Base-by-base conservation (phyloP, 1,140 invertebrate genomes). In the Neotoxoptera formosana region DNA sequence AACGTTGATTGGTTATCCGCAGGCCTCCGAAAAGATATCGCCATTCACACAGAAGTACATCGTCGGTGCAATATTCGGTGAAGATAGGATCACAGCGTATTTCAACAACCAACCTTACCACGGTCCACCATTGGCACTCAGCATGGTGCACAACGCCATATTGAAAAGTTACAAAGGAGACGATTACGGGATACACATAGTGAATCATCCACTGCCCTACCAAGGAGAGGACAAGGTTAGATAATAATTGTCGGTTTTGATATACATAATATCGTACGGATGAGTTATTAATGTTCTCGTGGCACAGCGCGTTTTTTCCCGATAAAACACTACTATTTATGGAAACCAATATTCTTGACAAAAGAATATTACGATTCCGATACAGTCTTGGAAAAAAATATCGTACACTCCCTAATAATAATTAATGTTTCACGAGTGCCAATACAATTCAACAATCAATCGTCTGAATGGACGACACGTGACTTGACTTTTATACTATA, bases 21-120 rank as follows among this genome's bases (percentile, higher is more conserved):
- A 95, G 95, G 94, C 94, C 51, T 34, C 51, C 6, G 90, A 94
- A 87, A 94, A 94, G 9, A 93, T 94, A 90, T 60, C 93, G 30
- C 93, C 93, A 17, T 94, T 95, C 2, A 93, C 94, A 76, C 93
- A 94, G 90, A 95, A 95, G 48, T 96, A 96, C 93, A 94, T 96
- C 45, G 95, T 95, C 3, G 96, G 95, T 2, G 96, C 95, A 0
- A 95, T 95, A 17, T 95, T 95, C 92, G 60, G 93, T 0, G 94
- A 94, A 6, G 93, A 94, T 17, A 95, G 94, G 30, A 95, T 96
- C 9, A 96, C 95, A 0, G 96, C 96, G 45, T 88, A 96, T 96
- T 96, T 97, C 94, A 96, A 96, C 91, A 97, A 96, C 94, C 96
- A 96, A 93, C 96, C 97, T 0, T 97, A 96, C 94, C 97, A 98